Evolutionary conservation across 2,113 vertebrate species (phyloP).

Genomic region (Thalassoma bifasciatum): DNA sequence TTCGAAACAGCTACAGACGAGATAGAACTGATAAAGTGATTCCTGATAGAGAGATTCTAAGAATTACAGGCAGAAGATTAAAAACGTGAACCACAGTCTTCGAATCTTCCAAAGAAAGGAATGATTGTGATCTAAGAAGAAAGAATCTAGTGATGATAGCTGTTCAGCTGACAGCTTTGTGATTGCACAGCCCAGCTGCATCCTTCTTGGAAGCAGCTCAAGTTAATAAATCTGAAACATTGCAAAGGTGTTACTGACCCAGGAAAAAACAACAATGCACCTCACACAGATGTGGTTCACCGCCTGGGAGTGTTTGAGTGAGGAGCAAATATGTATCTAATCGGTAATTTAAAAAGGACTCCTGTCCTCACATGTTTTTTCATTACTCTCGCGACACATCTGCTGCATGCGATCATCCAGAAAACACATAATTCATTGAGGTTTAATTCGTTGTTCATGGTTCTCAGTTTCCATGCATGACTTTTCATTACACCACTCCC

Average conservation of each 20-base stretch:
- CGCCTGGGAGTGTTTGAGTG: background rate
- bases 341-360: background rate
- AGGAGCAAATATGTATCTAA: background rate
- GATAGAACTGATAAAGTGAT: too few relatives aligned
- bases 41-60: background rate
- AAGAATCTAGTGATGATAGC: background rate
- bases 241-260: background rate
- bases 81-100: background rate
- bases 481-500: conserved; percentile 25
- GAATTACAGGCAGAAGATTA: background rate
- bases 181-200: background rate
- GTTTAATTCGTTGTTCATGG: conserved; percentile 18
- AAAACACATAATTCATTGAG: conserved; percentile 26
- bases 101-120: background rate
- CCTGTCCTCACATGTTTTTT: background rate
- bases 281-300: background rate
- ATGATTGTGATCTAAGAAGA: background rate
- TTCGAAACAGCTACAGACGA: background rate
- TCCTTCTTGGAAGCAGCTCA: background rate
- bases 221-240: background rate
- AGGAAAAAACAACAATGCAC: too few relatives aligned
- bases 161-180: background rate
- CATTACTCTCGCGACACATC: conserved; percentile 34
- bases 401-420: conserved; percentile 50
- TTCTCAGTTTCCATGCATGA: conserved; percentile 31